phyloP scores from a whole-genome alignment of 1,140 invertebrate species.

The Diploscapter pachys region DNA sequence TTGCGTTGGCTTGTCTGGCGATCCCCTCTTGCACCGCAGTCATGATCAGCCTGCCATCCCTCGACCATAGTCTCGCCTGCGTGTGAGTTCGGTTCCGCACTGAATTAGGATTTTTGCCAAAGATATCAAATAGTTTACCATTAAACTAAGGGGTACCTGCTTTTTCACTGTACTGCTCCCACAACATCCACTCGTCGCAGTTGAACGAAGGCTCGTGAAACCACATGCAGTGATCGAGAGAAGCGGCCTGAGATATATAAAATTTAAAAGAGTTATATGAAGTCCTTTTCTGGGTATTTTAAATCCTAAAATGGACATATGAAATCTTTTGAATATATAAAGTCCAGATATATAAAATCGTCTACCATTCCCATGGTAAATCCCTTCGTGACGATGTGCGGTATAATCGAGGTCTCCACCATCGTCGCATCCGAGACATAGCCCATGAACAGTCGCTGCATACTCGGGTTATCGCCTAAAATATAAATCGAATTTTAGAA shows the following conservation, averaged over 20 bases:
- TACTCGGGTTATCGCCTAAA: constrained; percentile 3
- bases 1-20: background rate
- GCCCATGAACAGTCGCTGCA: constrained; percentile 3
- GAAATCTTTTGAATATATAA: background rate
- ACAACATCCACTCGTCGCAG: constrained; percentile 12
- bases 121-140: background rate
- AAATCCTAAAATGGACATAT: background rate
- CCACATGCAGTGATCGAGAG: constrained; percentile 13
- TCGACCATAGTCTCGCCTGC: background rate
- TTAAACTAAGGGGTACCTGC: background rate
- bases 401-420: constrained; percentile 9
- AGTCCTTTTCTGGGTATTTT: constrained; percentile 1
- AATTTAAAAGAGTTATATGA: background rate
- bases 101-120: background rate
- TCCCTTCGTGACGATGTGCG: constrained; percentile 5
- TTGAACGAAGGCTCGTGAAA: constrained; percentile 4
- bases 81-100: background rate
- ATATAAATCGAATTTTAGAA: background rate
- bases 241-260: background rate
- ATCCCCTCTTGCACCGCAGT: constrained; percentile 13
- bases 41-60: constrained; percentile 7
- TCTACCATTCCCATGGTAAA: background rate
- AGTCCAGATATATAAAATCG: background rate
- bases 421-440: constrained; percentile 4
- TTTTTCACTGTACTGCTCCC: constrained; percentile 14